phyloP scores from a whole-genome alignment of 2,113 vertebrate genomes.

The Callocephalon fimbriatum region DNA sequence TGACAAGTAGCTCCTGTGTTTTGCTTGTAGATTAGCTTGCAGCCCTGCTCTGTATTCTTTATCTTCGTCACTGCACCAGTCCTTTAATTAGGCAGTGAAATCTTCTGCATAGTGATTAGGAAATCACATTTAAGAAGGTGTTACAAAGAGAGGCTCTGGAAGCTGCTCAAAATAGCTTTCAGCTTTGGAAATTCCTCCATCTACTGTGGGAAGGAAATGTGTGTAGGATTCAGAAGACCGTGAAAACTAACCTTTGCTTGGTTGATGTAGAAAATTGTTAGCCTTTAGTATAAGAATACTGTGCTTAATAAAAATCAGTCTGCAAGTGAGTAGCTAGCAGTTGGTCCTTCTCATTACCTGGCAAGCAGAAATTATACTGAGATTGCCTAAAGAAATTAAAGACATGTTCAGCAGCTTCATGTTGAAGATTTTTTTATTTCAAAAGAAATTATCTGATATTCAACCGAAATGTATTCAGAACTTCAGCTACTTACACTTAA shows the following conservation, averaged over 20 bases:
- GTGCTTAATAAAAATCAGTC: conserved; percentile 10
- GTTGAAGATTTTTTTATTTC: background rate
- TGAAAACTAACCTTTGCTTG: conserved; percentile 43
- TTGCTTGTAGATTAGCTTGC: conserved; percentile 80
- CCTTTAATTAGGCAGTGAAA: conserved; percentile 79
- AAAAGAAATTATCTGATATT: background rate
- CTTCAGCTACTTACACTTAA: background rate
- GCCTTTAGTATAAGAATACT: background rate
- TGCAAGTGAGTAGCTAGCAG: background rate
- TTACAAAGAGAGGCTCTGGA: conserved; percentile 76
- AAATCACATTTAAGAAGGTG: conserved; percentile 79
- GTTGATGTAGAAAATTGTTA: conserved; percentile 10
- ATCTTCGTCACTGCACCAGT: conserved; percentile 81
- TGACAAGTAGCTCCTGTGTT: conserved; percentile 80
- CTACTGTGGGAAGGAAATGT: conserved; percentile 38
- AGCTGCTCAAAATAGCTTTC: conserved; percentile 71
- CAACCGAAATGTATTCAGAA: background rate
- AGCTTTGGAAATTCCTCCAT: conserved; percentile 68
- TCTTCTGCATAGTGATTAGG: conserved; percentile 82
- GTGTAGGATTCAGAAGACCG: conserved; percentile 43
- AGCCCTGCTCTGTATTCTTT: conserved; percentile 80
- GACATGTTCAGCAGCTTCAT: background rate
- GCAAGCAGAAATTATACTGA: background rate
- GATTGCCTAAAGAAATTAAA: background rate
- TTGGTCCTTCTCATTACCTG: background rate